Evolutionary conservation across 2,888 invertebrate genomes (phyloP), one percentile per base, ranked within the genome.

Genomic region (Hyposoter dolosus): DNA sequence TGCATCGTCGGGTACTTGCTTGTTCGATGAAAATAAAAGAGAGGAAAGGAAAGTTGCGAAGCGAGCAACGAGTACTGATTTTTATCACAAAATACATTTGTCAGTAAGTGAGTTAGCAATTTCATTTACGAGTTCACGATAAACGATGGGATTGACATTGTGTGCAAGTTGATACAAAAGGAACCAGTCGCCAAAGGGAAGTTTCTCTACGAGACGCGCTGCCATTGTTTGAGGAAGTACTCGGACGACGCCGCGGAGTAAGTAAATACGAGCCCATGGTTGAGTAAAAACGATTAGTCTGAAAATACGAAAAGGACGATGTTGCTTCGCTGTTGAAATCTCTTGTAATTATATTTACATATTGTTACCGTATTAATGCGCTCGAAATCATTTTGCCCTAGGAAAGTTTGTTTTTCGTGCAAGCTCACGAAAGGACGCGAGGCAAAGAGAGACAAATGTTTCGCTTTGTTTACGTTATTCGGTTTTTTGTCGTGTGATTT

Each of bases 171-270:
- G 96, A 92, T 97, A 96, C 12, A 98, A 94, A 50, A 98, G 92
- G 93, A 97, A 98, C 96, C 97, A 98, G 93, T 98, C 97, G 0
- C 97, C 97, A 85, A 96, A 96, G 78, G 95, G 95, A 63, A 96
- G 94, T 78, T 94, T 93, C 83, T 94, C 94, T 0, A 96, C 95
- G 84, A 96, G 95, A 75, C 94, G 94, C 0, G 95, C 94, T 7
- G 96, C 95, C 56, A 95, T 93, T 88, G 94, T 95, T 40, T 94
- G 94, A 15, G 94, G 93, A 81, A 96, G 95, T 28, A 95, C 95
- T 79, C 96, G 95, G 45, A 96, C 94, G 88, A 96, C 96, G 0
- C 96, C 96, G 91, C 96, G 95, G 32, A 97, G 94, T 90, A 97
- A 94, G 87, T 96, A 94, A 56, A 95, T 94, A 17, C 97, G 96